phyloP scores from a whole-genome alignment of 37 sponge, comb jelly and placozoan species.

The Cliona cf. orientalis region DNA sequence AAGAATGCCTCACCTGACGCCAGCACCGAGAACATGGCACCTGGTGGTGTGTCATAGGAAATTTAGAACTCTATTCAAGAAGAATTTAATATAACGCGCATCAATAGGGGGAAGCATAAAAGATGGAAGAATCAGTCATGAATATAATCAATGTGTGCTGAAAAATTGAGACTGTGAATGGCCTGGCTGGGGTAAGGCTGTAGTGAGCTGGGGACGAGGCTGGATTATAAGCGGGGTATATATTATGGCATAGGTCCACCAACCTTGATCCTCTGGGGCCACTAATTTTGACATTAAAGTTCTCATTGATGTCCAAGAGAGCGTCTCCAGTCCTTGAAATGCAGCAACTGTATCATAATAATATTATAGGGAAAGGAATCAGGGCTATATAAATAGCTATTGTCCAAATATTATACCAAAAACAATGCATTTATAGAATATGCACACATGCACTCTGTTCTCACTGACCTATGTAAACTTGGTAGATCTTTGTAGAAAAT shows the following conservation, averaged over 20 bases:
- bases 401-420: too few species aligned
- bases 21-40: slow-evolving; percentile 15
- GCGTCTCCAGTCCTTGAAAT: slow-evolving; percentile 5
- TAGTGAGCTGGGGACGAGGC: too few species aligned
- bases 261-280: slow-evolving; percentile 30
- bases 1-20: slow-evolving; percentile 2
- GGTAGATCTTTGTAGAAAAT: not conserved
- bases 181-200: too few species aligned
- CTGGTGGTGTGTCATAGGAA: too few species aligned
- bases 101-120: not conserved
- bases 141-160: not conserved
- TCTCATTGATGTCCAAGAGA: slow-evolving; percentile 27
- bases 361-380: not conserved
- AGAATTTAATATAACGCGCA: too few species aligned
- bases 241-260: not conserved
- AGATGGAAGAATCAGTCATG: not conserved
- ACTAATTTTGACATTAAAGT: slow-evolving; percentile 46
- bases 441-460: not conserved
- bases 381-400: too few species aligned
- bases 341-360: slow-evolving; percentile 38
- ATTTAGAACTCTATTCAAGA: too few species aligned
- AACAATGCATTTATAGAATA: not conserved
- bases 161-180: not conserved
- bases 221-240: too few species aligned
- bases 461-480: slow-evolving; percentile 8